Percentiles rank a stretch among this genome's conserved stretches.
phyloP scores from a whole-genome alignment of 2,113 vertebrate genomes.

The Gracilinanus agilis region DNA sequence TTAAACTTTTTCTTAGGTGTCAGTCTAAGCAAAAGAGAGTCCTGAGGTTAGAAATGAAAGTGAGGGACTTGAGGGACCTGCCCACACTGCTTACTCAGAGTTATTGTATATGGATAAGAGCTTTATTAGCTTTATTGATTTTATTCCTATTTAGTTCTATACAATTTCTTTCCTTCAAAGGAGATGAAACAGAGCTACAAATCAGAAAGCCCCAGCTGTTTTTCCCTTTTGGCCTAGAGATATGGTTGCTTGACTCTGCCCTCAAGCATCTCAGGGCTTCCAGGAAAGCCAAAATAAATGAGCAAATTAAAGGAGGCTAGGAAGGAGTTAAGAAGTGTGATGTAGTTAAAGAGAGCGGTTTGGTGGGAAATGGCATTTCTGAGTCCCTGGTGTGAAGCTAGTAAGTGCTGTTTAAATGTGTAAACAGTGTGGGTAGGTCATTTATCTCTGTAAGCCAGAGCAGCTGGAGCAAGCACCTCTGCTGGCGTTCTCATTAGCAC shows the following conservation, averaged over 20 bases:
- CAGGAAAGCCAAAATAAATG: background rate
- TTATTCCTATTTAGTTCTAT: background rate
- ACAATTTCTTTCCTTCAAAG: slow-evolving; percentile 7
- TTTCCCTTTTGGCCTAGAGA: background rate
- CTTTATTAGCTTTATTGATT: slow-evolving; percentile 7
- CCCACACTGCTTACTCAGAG: background rate
- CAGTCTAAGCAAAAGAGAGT: background rate
- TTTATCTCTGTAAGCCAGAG: slow-evolving; percentile 36
- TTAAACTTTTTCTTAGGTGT: slow-evolving; percentile 4
- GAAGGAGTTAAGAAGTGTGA: slow-evolving; percentile 36
- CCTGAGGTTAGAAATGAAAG: background rate
- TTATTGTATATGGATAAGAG: background rate
- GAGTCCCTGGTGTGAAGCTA: background rate
- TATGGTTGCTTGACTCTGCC: background rate
- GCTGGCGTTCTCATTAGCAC: slow-evolving; percentile 61
- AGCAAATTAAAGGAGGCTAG: slow-evolving; percentile 14
- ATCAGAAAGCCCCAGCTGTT: slow-evolving; percentile 18
- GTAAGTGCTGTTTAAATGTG: background rate
- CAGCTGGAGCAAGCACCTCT: slow-evolving; percentile 53
- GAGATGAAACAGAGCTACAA: background rate
- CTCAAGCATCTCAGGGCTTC: background rate
- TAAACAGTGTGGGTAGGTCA: background rate
- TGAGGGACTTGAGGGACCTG: background rate
- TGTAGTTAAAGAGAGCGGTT: slow-evolving; percentile 10
- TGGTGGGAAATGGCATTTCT: slow-evolving; percentile 26